These are phyloP conservation scores for Prunella strophiata DNA, from an alignment of 2,797 vertebrate genomes.

Conservation along the genomic window DNA sequence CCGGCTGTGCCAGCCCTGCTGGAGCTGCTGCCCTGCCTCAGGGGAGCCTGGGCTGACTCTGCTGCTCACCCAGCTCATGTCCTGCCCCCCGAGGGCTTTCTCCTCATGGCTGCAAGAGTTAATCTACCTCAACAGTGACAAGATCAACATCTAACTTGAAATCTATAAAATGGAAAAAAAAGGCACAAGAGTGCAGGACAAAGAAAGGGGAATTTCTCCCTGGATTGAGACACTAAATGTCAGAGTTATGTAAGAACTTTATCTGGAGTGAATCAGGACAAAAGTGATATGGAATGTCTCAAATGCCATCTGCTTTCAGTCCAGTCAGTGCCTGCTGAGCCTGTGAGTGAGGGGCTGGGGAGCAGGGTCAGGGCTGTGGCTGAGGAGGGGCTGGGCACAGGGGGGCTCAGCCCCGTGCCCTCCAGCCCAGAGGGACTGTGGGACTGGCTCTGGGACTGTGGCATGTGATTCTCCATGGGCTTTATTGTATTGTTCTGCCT, in stretches of 20 bases:
- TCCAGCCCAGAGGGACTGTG: fast-evolving
- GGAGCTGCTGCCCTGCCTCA: background rate
- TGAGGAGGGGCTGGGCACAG: background rate
- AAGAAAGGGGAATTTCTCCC: background rate
- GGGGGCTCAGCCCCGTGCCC: fast-evolving
- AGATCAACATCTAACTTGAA: background rate
- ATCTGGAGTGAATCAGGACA: background rate
- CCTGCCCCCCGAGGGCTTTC: background rate
- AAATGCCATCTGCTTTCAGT: background rate
- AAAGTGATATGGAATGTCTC: background rate
- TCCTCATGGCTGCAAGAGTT: background rate
- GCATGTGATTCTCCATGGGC: fast-evolving
- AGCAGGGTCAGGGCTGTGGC: background rate
- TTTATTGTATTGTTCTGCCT: background rate
- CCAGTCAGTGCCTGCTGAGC: background rate
- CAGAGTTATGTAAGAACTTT: background rate
- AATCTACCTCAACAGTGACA: background rate
- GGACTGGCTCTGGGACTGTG: fast-evolving
- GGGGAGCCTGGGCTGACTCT: background rate
- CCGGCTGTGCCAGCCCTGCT: background rate
- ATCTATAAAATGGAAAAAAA: background rate
- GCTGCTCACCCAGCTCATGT: no score
- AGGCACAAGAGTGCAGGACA: background rate
- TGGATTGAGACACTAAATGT: background rate
- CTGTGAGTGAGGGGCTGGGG: fast-evolving